phyloP scores from a whole-genome alignment of 2,888 invertebrate genomes.

The Ceratothoa steindachneri region DNA sequence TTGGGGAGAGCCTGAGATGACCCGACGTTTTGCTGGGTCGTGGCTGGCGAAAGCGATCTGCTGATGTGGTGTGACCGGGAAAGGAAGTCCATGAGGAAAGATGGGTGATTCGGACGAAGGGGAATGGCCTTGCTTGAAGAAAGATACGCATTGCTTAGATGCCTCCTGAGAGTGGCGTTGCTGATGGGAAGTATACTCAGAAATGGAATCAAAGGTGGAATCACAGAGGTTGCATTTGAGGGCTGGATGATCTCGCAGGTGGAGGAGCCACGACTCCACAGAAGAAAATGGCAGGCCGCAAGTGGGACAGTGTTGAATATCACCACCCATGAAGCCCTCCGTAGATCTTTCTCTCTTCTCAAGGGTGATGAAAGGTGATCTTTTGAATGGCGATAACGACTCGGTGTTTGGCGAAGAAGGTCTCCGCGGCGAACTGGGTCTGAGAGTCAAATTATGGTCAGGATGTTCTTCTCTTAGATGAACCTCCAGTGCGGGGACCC shows the following conservation, averaged over 20 bases:
- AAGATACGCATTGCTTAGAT: background rate
- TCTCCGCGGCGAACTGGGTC: background rate
- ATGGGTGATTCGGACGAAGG: background rate
- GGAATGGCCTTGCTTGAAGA: background rate
- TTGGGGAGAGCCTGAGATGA: background rate
- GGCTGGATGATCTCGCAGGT: slow-evolving; percentile 42
- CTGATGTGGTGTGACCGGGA: background rate
- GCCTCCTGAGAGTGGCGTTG: background rate
- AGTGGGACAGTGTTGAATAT: slow-evolving; percentile 66
- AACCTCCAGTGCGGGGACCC: slow-evolving; percentile 59
- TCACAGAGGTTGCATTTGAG: background rate
- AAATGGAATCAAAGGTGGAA: background rate
- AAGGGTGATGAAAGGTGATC: background rate
- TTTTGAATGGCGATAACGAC: background rate
- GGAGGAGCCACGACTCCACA: slow-evolving; percentile 49
- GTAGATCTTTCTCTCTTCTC: slow-evolving; percentile 3
- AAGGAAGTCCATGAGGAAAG: background rate
- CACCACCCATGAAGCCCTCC: background rate
- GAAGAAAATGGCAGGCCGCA: slow-evolving; percentile 70
- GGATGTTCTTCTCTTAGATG: slow-evolving; percentile 67
- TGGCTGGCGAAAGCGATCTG: background rate
- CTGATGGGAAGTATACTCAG: background rate
- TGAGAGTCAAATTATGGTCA: slow-evolving; percentile 54
- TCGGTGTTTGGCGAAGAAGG: slow-evolving; percentile 9
- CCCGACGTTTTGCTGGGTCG: background rate